Percentiles rank a stretch among this genome's conserved stretches.
Conservation (phyloP, 1,140 invertebrate species). For the Elysia chlorotica region DNA sequence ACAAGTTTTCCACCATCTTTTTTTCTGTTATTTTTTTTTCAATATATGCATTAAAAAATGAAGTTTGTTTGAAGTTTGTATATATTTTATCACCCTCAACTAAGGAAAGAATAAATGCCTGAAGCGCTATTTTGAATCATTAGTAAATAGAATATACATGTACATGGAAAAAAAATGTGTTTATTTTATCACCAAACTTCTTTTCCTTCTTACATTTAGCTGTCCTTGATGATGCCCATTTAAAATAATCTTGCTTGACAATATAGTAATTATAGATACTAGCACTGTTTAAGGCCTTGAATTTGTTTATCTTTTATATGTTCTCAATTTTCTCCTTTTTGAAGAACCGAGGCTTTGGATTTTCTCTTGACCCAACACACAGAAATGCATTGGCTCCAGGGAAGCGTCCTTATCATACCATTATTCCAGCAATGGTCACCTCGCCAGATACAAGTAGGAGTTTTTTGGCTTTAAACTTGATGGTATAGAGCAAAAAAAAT, state of each 20-base stretch:
- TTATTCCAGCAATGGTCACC: constrained; percentile 61
- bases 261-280: no score
- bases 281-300: not conserved
- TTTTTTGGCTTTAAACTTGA: no score
- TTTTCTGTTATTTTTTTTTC: no score
- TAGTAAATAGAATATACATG: not conserved
- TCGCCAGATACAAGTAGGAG: constrained; percentile 36
- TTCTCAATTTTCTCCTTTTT: not conserved
- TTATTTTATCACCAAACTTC: not conserved
- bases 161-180: not conserved
- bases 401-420: constrained; percentile 60
- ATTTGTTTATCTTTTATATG: not conserved
- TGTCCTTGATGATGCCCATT: not conserved
- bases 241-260: no score
- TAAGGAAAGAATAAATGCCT: no score
- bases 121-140: no score
- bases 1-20: no score
- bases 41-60: no score
- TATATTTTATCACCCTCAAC: no score
- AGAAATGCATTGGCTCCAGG: constrained; percentile 49
- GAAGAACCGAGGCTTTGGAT: constrained; percentile 52
- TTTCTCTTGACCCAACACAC: constrained; percentile 44
- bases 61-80: no score
- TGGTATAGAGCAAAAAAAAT: no score
- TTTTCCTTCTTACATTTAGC: not conserved